Evolutionary conservation across 1,140 invertebrate genomes (phyloP).

Genomic region (Araneus ventricosus): DNA sequence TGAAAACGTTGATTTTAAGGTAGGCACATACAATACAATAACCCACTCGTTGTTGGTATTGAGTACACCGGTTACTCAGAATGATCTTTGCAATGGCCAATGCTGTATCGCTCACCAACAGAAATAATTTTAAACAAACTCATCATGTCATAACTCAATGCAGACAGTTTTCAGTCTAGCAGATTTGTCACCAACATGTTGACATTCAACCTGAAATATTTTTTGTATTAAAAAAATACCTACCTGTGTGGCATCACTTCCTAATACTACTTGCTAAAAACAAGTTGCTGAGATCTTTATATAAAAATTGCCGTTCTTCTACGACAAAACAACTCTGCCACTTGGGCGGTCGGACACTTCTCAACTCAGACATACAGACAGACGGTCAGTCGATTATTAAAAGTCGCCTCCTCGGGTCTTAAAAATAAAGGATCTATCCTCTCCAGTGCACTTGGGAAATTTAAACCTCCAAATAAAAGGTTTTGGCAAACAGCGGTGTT

Average conservation of each 20-base stretch:
- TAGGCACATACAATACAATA: too few species aligned
- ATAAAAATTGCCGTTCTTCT: not conserved
- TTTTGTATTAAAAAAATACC: too few species aligned
- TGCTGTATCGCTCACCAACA: too few species aligned
- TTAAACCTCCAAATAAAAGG: slow-evolving; percentile 15
- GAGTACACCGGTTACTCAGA: too few species aligned
- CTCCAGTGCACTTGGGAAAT: not conserved
- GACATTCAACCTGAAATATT: too few species aligned
- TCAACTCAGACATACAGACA: not conserved
- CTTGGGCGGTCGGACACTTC: not conserved
- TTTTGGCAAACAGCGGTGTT: not conserved
- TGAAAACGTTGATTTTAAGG: too few species aligned
- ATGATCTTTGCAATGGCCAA: too few species aligned
- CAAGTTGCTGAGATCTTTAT: not conserved
- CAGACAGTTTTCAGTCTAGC: too few species aligned
- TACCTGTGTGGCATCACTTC: not conserved
- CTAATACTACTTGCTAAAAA: not conserved
- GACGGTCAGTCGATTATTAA: not conserved
- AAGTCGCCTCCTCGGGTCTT: not conserved
- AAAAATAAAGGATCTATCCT: not conserved
- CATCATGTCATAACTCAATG: too few species aligned
- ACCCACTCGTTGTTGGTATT: too few species aligned
- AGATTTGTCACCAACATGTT: too few species aligned
- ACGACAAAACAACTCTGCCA: not conserved
- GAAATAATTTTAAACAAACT: too few species aligned